phyloP scores from a whole-genome alignment of 2,113 vertebrate species.

The Malurus elegans region DNA sequence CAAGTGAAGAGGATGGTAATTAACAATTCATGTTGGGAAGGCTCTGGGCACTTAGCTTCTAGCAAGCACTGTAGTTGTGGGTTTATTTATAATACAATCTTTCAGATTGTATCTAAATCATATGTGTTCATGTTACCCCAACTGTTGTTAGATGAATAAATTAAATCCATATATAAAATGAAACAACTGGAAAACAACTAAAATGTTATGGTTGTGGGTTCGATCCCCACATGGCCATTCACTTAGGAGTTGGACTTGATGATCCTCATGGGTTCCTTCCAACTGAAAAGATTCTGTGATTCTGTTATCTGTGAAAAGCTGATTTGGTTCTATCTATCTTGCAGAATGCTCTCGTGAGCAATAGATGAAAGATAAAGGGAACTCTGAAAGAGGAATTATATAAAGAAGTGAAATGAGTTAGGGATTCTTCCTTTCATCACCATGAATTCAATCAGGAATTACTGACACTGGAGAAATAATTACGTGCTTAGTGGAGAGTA shows the following conservation, averaged over 20 bases:
- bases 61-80: conserved; percentile 28
- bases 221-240: not conserved
- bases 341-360: not conserved
- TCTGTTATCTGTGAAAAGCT: not conserved
- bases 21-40: conserved; percentile 13
- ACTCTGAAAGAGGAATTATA: not conserved
- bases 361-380: not conserved
- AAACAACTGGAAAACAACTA: conserved; percentile 10
- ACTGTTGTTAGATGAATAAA: not conserved
- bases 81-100: not conserved
- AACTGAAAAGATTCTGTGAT: not conserved
- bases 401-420: not conserved
- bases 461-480: not conserved
- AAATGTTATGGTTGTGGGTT: not conserved
- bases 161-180: not conserved
- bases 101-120: conserved; percentile 14
- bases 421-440: not conserved
- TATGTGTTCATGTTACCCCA: not conserved
- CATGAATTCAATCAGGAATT: not conserved
- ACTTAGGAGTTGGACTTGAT: not conserved
- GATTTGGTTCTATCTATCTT: not conserved
- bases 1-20: conserved; percentile 53
- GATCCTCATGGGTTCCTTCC: not conserved
- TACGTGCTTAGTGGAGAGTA: not conserved
- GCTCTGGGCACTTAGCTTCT: conserved; percentile 25